Evolutionary conservation across 1,140 invertebrate genomes (phyloP).

Genomic region (Probaryconus sp.): DNA sequence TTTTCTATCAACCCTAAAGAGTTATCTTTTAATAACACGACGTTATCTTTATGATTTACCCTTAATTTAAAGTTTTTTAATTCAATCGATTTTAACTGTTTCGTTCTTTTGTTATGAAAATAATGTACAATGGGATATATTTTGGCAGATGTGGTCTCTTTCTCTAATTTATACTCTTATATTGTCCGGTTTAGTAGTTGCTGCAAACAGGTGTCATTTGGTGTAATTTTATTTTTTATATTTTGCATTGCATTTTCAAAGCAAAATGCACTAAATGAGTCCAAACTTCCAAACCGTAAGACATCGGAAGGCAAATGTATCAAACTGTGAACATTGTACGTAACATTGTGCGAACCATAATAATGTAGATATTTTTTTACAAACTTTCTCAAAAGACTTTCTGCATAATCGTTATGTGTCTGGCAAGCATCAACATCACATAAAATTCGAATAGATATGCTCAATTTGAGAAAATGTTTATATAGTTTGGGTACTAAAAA

Average conservation of each 20-base stretch:
- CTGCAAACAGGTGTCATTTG: neutral
- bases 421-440: neutral
- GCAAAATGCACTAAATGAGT: constrained; percentile 63
- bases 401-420: neutral
- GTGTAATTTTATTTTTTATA: constrained; percentile 64
- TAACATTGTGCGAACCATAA: constrained; percentile 60
- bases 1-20: neutral
- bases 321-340: constrained; percentile 65
- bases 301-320: constrained; percentile 74
- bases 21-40: neutral
- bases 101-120: constrained; percentile 1
- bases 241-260: constrained; percentile 75
- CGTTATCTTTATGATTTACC: neutral
- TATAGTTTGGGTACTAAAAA: neutral
- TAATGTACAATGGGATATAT: neutral
- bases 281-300: constrained; percentile 63
- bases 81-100: neutral
- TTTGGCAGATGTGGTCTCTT: neutral
- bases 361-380: neutral
- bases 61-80: neutral
- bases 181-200: neutral
- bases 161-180: neutral
- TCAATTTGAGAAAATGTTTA: neutral
- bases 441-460: neutral
- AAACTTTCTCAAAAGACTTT: neutral